Base-by-base conservation (phyloP, 2,888 invertebrate species). In the Drosophila phalerata region DNA sequence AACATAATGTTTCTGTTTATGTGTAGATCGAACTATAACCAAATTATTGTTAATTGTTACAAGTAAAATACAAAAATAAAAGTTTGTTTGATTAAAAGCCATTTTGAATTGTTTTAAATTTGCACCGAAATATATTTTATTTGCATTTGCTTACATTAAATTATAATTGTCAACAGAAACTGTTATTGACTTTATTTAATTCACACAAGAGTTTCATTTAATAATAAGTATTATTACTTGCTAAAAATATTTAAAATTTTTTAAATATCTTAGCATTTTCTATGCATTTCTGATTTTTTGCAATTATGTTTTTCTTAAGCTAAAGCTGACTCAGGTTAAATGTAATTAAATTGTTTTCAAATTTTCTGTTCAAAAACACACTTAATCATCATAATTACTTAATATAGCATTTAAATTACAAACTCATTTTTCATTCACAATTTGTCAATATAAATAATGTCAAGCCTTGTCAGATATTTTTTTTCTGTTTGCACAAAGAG, bases 381-480 rank as follows among this genome's bases (percentile, higher is more conserved):
- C 52, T 70, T 72, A 65, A 60, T 68, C 71, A 61, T 68, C 63
- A 55, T 81, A 73, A 74, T 79, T 60, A 74, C 86, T 77, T 84
- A 81, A 40, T 68, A 69, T 79, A 81, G 69, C 75, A 56, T 70
- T 79, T 84, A 81, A 85, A 87, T 84, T 87, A 84, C 84, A 84
- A 82, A 85, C 83, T 63, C 67, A 74, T 77, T 73, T 67, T 34
- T 38, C 69, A 67, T 60, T 42, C 48, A 40, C 28, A 19, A 30
- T 34, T 51, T 52, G n/a, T 58, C 37, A 58, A 69, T 77, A 68
- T 69, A 65, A 70, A 71, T 52, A 64, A 57, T 55, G 51, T 53
- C 68, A 77, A 83, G 77, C 72, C 51, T 43, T 52, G 58, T 77
- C 64, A 49, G 63, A 55, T 32, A 22, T 49, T 30, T 38, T 15